phyloP scores from a whole-genome alignment of 2,888 invertebrate species.

The Andricus curvator region DNA sequence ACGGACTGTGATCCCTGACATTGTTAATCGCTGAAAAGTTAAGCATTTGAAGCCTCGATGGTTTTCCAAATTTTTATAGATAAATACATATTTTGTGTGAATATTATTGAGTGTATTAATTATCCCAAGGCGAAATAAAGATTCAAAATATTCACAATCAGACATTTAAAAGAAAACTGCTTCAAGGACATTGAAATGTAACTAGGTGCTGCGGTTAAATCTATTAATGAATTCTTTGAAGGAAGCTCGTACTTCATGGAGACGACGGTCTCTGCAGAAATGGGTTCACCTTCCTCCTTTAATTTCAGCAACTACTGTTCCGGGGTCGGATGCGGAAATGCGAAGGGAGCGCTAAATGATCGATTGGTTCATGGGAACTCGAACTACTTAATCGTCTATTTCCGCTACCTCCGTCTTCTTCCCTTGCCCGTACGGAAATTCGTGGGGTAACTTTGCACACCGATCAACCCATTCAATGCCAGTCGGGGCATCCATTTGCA shows the following conservation, averaged over 20 bases:
- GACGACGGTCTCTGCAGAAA: conserved; percentile 3
- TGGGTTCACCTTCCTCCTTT: conserved; percentile 5
- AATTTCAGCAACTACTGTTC: conserved; percentile 25
- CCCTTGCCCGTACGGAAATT: conserved; percentile 30
- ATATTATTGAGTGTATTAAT: too few relatives aligned
- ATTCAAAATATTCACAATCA: neutral
- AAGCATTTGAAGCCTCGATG: too few relatives aligned
- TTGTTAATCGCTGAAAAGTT: too few relatives aligned
- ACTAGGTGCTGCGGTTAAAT: too few relatives aligned
- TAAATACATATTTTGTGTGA: too few relatives aligned
- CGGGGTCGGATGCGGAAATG: conserved; percentile 25
- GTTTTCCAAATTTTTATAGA: too few relatives aligned
- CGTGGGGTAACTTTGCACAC: conserved; percentile 38
- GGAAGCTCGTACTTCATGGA: neutral
- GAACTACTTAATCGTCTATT: conserved; percentile 66
- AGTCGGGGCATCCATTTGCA: conserved; percentile 35
- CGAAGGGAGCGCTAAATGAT: conserved; percentile 58
- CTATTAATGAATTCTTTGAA: conserved; percentile 20
- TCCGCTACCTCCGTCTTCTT: conserved; percentile 55
- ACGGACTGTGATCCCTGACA: too few relatives aligned
- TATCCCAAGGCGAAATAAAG: neutral
- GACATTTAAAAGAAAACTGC: neutral
- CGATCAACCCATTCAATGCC: conserved; percentile 36
- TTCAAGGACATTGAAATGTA: too few relatives aligned
- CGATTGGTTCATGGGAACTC: conserved; percentile 67